Percentiles rank a stretch among this genome's conserved stretches.
phyloP scores from a whole-genome alignment of 2,113 vertebrate species.

The Nyctibius bracteatus region DNA sequence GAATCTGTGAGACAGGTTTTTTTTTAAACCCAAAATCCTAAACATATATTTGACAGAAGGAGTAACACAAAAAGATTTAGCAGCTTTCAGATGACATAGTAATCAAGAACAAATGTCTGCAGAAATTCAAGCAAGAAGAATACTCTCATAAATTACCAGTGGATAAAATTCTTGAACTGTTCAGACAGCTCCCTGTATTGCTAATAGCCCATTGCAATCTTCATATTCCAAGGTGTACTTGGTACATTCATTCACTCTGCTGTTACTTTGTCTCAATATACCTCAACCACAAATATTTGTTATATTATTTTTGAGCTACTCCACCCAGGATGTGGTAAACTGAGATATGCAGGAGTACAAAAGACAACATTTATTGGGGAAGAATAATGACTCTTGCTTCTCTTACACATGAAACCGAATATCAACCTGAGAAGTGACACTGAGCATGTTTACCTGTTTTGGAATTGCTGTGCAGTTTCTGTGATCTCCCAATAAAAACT shows the following conservation, averaged over 20 bases:
- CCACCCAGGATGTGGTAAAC: neutral
- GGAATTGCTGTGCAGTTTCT: neutral
- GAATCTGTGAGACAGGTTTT: neutral
- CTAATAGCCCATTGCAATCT: neutral
- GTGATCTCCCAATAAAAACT: neutral
- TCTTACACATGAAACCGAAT: neutral
- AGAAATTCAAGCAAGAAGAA: neutral
- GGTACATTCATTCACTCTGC: neutral
- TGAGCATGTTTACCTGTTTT: neutral
- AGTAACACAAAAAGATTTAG: neutral
- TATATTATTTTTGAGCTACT: neutral
- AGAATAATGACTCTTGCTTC: neutral
- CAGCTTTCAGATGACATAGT: neutral
- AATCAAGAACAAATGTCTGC: neutral
- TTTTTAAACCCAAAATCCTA: neutral
- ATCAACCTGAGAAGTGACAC: neutral
- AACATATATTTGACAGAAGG: neutral
- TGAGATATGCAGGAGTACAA: neutral
- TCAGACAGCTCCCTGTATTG: neutral
- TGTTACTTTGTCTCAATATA: neutral
- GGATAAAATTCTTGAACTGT: neutral
- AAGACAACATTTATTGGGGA: neutral
- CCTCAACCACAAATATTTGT: neutral
- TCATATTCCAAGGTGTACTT: neutral
- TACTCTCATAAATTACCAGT: neutral